Percentiles rank a stretch among this genome's conserved stretches.
Evolutionary conservation across 2,113 vertebrate species (phyloP).

Genomic region (Silurus asotus): DNA sequence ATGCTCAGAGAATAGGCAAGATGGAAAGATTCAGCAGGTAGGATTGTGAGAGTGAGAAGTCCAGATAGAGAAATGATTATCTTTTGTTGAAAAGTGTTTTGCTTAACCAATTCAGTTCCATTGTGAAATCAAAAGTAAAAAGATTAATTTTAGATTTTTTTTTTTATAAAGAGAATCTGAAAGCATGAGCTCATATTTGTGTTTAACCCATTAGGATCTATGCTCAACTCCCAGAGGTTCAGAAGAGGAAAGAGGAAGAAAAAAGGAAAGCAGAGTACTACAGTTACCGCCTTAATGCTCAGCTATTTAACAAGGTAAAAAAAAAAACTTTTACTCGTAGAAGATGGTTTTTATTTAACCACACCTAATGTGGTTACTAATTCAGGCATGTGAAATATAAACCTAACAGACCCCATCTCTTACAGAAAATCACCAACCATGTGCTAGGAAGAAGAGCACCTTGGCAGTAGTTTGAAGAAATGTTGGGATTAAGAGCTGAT

Average conservation of each 20-base stretch:
- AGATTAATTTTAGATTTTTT: no score
- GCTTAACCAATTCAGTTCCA: neutral
- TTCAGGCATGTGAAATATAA: neutral
- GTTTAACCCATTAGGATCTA: conserved; percentile 78
- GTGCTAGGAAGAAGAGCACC: conserved; percentile 63
- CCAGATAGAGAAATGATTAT: neutral
- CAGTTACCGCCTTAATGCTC: conserved; percentile 81
- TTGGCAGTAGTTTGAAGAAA: conserved; percentile 56
- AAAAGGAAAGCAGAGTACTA: conserved; percentile 77
- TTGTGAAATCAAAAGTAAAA: neutral
- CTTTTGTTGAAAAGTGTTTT: neutral
- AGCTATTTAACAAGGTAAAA: conserved; percentile 84
- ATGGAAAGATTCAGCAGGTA: conserved; percentile 36
- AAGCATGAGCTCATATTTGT: neutral
- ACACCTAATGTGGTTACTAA: neutral
- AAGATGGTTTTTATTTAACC: neutral
- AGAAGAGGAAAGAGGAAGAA: conserved; percentile 80
- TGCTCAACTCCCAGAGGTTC: conserved; percentile 87
- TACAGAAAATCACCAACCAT: conserved; percentile 68
- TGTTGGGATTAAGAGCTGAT: neutral
- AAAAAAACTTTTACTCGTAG: neutral
- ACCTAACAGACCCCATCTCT: conserved; percentile 26
- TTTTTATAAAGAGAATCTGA: neutral
- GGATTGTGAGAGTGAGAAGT: neutral
- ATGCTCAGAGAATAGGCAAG: conserved; percentile 28